Conservation (phyloP, 2,888 invertebrate species). For the Ormyrus thymus region DNA sequence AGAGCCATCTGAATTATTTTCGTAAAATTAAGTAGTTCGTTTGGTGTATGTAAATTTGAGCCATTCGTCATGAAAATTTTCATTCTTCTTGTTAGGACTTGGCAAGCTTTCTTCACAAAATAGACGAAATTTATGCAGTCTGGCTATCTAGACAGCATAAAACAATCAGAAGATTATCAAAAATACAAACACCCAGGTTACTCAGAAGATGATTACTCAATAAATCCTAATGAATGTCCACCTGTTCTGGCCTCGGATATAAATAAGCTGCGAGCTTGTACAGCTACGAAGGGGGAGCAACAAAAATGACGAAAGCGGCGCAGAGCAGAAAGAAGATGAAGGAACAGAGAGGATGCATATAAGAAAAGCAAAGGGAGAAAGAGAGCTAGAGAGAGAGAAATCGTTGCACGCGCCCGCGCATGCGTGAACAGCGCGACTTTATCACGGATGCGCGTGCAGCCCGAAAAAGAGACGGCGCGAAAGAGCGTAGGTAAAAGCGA, state of each 20-base stretch:
- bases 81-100: neutral
- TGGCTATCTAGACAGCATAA: neutral
- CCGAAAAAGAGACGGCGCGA: constrained; percentile 14
- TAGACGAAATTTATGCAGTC: neutral
- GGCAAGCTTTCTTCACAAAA: neutral
- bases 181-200: constrained; percentile 44
- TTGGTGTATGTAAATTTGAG: no score
- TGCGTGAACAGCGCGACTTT: constrained; percentile 39
- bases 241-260: constrained; percentile 66
- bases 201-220: constrained; percentile 66
- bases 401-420: constrained; percentile 26
- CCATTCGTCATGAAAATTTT: neutral
- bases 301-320: neutral
- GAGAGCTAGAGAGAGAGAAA: constrained; percentile 12
- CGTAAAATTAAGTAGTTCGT: no score
- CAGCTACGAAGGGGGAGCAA: neutral
- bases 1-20: no score
- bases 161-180: constrained; percentile 38
- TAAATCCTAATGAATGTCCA: constrained; percentile 73
- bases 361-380: neutral
- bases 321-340: constrained; percentile 1
- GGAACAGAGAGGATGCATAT: constrained; percentile 2
- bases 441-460: constrained; percentile 43
- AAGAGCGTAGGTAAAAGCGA: constrained; percentile 11
- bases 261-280: constrained; percentile 60